Percentiles rank a stretch among this genome's conserved stretches.
Evolutionary conservation across 2,797 vertebrate species (phyloP).

Genomic region (Leuciscus waleckii): DNA sequence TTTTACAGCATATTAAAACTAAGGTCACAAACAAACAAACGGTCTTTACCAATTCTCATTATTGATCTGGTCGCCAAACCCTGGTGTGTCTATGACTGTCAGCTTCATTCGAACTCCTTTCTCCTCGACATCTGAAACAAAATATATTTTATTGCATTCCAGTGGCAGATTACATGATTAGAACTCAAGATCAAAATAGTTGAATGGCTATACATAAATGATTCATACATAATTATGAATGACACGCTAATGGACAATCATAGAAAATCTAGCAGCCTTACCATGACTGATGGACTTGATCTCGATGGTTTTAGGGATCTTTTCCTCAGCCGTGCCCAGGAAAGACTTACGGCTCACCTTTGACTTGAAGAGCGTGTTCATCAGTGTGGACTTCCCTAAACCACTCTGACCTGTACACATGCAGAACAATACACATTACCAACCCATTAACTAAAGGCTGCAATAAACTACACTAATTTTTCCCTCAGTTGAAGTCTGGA

Average conservation of each 20-base stretch:
- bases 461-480: background rate
- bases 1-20: background rate
- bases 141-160: background rate
- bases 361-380: constrained; percentile 99
- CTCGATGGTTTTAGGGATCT: constrained; percentile 96
- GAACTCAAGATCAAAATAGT: background rate
- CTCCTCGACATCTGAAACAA: constrained; percentile 89
- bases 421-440: constrained; percentile 4
- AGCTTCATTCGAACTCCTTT: constrained; percentile 98
- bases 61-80: constrained; percentile 98
- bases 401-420: constrained; percentile 90
- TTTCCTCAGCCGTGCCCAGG: constrained; percentile 87
- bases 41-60: constrained; percentile 93
- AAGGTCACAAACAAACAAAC: background rate
- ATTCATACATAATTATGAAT: background rate
- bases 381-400: constrained; percentile 95
- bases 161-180: background rate
- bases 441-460: background rate
- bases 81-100: constrained; percentile 96
- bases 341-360: constrained; percentile 97
- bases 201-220: background rate
- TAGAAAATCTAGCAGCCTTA: constrained; percentile 62
- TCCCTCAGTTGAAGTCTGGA: background rate
- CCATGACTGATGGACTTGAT: constrained; percentile 97
- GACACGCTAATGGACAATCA: background rate